Evolutionary conservation across 1,140 invertebrate species (phyloP), one percentile per base, ranked within the genome.

Genomic region (Drosophila kohkoa): DNA sequence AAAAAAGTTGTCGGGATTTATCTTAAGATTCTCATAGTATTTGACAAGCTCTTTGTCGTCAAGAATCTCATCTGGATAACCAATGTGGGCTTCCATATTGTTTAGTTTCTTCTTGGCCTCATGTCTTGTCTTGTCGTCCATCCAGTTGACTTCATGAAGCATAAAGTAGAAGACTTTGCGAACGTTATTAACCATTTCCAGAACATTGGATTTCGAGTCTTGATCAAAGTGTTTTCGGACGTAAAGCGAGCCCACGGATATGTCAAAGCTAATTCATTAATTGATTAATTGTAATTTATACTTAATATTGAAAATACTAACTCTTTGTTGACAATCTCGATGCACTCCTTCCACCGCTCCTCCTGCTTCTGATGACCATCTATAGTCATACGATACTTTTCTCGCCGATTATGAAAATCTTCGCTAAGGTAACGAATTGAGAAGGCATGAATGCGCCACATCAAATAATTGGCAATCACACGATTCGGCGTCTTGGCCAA

Each of bases 101-200:
- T 94, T 93, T 0, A 96, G 95, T 92, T 97, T 97, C 6, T 95
- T 94, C 41, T 96, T 90, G 2, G 96, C 96, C 35, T 94, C 94
- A 64, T 93, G 91, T 60, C 95, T 95, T 0, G 98, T 98, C 51
- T 94, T 93, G 0, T 95, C 94, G 82, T 98, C 97, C 97, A 99
- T 98, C 98, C 98, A 99, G 3, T 96, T 95, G 2, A 97, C 95
- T 81, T 95, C 92, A 6, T 90, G 91, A 11, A 98, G 90, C 0
- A 96, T 95, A 72, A 94, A 93, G 49, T 93, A 92, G 90, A 95
- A 95, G 38, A 95, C 94, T 46, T 94, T 93, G 82, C 95, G 94
- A 55, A 98, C 97, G 72, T 96, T 95, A 13, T 94, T 93, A 0
- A 98, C 97, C 96, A 98, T 97, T 88, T 97, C 96, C 59, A 97